Evolutionary conservation across 2,888 invertebrate species (phyloP).

Genomic region (Argynnis bischoffii): DNA sequence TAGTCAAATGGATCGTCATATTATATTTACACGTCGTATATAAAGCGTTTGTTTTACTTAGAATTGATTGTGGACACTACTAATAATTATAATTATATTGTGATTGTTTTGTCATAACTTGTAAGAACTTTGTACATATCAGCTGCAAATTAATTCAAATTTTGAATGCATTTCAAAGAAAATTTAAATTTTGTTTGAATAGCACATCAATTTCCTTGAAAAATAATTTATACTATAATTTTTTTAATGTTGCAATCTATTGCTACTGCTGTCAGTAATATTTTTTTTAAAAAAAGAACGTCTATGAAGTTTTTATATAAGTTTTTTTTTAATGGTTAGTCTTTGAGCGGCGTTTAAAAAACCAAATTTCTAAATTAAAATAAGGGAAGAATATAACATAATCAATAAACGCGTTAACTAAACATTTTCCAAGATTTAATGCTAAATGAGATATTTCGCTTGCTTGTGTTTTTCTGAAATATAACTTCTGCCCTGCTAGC

Average conservation of each 20-base stretch:
- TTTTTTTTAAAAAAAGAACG: too few relatives aligned
- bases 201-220: not conserved
- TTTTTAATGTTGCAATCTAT: too few relatives aligned
- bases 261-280: too few relatives aligned
- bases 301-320: too few relatives aligned
- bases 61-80: not conserved
- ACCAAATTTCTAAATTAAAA: too few relatives aligned
- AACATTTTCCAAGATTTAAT: not conserved
- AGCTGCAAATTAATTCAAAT: not conserved
- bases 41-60: conserved; percentile 3
- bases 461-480: not conserved
- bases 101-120: conserved; percentile 3
- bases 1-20: conserved; percentile 2
- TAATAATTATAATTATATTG: conserved; percentile 6
- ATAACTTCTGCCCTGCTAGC: not conserved
- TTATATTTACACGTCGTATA: not conserved
- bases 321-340: too few relatives aligned
- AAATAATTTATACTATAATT: too few relatives aligned
- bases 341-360: too few relatives aligned
- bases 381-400: too few relatives aligned
- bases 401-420: too few relatives aligned
- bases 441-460: not conserved
- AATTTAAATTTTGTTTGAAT: not conserved
- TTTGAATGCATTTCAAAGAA: too few relatives aligned
- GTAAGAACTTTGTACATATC: not conserved